Evolutionary conservation across 2,113 vertebrate species (phyloP).

Genomic region (Lepus americanus): DNA sequence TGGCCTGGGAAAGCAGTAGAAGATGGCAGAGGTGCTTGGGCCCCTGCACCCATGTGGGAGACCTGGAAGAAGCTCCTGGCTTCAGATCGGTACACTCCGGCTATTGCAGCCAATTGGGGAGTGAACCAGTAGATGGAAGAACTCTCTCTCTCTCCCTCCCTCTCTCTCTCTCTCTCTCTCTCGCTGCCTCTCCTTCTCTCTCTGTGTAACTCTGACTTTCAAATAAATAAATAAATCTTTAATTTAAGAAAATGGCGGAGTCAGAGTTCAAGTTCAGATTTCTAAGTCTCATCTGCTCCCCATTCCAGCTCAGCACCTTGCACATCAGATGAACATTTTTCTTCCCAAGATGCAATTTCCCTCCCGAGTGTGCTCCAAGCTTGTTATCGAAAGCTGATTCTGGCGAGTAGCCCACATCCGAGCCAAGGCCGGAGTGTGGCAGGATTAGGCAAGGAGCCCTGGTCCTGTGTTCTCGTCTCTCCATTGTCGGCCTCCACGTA

Average conservation of each 20-base stretch:
- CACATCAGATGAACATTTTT: background rate
- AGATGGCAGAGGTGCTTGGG: too few relatives aligned
- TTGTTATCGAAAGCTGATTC: background rate
- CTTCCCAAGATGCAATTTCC: background rate
- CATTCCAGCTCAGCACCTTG: background rate
- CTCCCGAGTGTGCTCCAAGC: background rate
- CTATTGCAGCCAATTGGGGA: too few relatives aligned
- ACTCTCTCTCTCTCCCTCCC: too few relatives aligned
- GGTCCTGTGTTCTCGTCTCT: fast-evolving
- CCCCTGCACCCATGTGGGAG: too few relatives aligned
- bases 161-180: too few relatives aligned
- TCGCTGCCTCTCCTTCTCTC: too few relatives aligned
- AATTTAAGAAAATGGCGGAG: background rate
- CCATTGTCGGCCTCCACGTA: fast-evolving
- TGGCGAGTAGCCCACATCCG: background rate
- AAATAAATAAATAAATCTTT: too few relatives aligned
- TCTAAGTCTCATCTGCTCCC: background rate
- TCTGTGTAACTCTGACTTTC: too few relatives aligned
- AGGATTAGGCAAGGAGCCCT: background rate
- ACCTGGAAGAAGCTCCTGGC: too few relatives aligned
- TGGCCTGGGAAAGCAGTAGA: too few relatives aligned
- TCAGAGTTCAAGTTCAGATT: background rate
- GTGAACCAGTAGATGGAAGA: too few relatives aligned
- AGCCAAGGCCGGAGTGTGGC: background rate
- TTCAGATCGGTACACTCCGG: too few relatives aligned